A percentile compares a stretch with the other conserved stretches of the same genome.
Evolutionary conservation across 2,113 vertebrate genomes (phyloP).

Genomic region (Platichthys flesus): DNA sequence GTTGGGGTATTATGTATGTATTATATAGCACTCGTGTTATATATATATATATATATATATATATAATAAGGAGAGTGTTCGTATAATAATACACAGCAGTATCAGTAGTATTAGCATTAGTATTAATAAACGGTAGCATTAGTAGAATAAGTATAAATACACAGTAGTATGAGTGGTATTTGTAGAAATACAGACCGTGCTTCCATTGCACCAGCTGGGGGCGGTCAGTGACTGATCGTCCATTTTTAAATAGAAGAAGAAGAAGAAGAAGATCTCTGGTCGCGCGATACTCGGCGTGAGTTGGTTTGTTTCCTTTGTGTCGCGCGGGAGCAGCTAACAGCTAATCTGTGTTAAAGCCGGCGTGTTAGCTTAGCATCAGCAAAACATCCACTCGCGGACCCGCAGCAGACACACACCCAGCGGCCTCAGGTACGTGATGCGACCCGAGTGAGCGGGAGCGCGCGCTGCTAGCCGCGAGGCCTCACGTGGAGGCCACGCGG

Average conservation of each 20-base stretch:
- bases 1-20: no score
- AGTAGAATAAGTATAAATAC: not conserved
- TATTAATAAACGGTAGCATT: not conserved
- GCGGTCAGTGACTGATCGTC: not conserved
- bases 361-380: not conserved
- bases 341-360: not conserved
- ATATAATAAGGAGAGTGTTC: no score
- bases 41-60: no score
- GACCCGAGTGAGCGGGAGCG: not conserved
- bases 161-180: not conserved
- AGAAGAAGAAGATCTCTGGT: not conserved
- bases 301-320: constrained; percentile 36
- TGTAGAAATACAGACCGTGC: not conserved
- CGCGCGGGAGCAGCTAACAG: not conserved
- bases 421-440: constrained; percentile 24
- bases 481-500: constrained; percentile 2
- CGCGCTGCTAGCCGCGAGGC: not conserved
- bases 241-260: no score
- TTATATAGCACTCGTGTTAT: no score
- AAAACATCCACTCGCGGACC: not conserved
- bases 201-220: not conserved
- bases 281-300: constrained; percentile 29
- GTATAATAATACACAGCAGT: not conserved
- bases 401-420: not conserved
- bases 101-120: not conserved